Percentiles rank a stretch among this genome's conserved stretches.
These are phyloP conservation scores for Lycopodina hypogea DNA, from an alignment of 37 sponge, comb jelly and placozoan species.

Conservation along the genomic window DNA sequence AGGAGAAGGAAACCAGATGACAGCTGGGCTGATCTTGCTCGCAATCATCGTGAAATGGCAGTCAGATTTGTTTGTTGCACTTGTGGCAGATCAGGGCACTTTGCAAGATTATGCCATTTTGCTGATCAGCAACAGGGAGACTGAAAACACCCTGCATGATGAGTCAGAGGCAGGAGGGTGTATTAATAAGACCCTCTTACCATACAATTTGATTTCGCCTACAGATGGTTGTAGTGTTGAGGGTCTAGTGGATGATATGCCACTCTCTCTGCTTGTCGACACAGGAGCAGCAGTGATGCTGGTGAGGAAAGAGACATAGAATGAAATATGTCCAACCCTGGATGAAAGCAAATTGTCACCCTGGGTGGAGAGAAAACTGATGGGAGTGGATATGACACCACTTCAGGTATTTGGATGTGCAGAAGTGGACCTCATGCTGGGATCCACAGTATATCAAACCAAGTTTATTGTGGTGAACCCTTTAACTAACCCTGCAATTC, in stretches of 20 bases:
- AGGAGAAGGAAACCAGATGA: too few relatives aligned
- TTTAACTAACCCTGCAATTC: constrained; percentile 2
- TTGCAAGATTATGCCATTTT: too few relatives aligned
- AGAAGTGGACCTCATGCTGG: not conserved
- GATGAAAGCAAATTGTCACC: constrained; percentile 4
- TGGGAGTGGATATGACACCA: constrained; percentile 35
- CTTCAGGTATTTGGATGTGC: constrained; percentile 1
- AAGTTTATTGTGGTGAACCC: constrained; percentile 12
- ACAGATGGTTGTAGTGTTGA: constrained; percentile 6
- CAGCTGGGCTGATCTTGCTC: too few relatives aligned
- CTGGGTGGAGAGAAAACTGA: constrained; percentile 25
- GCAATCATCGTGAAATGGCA: too few relatives aligned
- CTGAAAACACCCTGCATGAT: too few relatives aligned
- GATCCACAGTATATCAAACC: not conserved
- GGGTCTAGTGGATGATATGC: constrained; percentile 7
- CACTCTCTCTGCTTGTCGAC: constrained; percentile 29
- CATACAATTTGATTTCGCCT: not conserved
- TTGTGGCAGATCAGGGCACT: too few relatives aligned
- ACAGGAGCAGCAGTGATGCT: too few relatives aligned
- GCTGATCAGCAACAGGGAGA: too few relatives aligned
- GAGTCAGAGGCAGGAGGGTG: constrained; percentile 30
- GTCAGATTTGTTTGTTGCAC: too few relatives aligned
- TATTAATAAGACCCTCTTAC: not conserved
- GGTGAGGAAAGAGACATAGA: constrained; percentile 13
- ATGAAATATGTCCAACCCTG: not conserved